phyloP scores from a whole-genome alignment of 2,113 vertebrate species.

The Engraulis encrasicolus region DNA sequence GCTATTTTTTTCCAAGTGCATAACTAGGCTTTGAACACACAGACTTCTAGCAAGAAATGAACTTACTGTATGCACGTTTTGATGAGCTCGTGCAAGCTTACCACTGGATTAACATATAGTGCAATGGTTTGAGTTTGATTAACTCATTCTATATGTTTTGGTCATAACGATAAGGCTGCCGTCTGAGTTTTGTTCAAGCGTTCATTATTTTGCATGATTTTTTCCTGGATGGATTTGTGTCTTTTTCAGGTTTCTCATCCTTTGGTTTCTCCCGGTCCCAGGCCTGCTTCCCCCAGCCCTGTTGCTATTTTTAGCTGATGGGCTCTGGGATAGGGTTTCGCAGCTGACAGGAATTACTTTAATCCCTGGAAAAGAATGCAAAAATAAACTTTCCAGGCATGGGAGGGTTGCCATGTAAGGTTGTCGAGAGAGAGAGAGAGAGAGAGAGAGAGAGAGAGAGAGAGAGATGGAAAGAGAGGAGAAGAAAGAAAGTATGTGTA shows the following conservation, averaged over 20 bases:
- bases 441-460: constrained; percentile 15
- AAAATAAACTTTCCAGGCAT: constrained; percentile 61
- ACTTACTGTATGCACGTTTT: too few species aligned
- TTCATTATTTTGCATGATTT: background rate
- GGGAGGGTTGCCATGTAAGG: constrained; percentile 66
- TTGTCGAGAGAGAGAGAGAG: constrained; percentile 35
- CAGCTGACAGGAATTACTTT: constrained; percentile 61
- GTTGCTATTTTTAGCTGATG: constrained; percentile 61
- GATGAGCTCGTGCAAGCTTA: too few species aligned
- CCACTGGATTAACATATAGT: too few species aligned
- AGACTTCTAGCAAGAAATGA: background rate
- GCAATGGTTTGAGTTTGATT: background rate
- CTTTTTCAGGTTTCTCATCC: constrained; percentile 19
- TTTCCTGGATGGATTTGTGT: constrained; percentile 32
- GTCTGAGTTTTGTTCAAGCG: background rate
- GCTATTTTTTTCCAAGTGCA: background rate
- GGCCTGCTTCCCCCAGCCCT: constrained; percentile 30
- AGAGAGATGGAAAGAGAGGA: too few species aligned
- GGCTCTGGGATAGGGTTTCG: constrained; percentile 53
- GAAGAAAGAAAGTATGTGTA: background rate
- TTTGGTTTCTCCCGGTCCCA: constrained; percentile 35
- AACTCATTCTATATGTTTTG: background rate
- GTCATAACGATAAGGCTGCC: background rate
- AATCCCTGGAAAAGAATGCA: constrained; percentile 63
- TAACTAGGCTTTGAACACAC: background rate